Conservation (phyloP, 2,797 vertebrate species). For the Pangasius mekongensis region DNA sequence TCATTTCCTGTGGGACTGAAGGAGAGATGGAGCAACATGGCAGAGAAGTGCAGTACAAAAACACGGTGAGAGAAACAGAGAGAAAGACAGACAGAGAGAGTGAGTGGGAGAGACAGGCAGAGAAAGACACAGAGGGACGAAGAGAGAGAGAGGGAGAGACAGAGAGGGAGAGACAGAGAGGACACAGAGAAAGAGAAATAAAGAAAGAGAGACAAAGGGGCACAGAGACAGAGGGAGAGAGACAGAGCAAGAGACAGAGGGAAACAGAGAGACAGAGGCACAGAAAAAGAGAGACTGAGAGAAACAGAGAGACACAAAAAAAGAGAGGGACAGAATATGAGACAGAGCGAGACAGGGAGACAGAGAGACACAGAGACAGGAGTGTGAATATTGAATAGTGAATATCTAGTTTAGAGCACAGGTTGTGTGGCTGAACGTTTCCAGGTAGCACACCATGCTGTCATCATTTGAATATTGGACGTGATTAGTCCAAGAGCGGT, state of each 20-base stretch:
- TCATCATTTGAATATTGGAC: not conserved
- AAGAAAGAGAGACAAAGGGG: not conserved
- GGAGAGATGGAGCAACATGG: constrained; percentile 62
- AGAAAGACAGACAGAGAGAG: too few species aligned
- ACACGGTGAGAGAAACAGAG: constrained; percentile 67
- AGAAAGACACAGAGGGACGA: not conserved
- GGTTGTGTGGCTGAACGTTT: not conserved
- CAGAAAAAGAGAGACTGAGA: too few species aligned
- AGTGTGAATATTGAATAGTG: too few species aligned
- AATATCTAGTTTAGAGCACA: not conserved
- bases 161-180: not conserved
- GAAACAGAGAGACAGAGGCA: too few species aligned
- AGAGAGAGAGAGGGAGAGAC: not conserved
- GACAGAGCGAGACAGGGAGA: too few species aligned
- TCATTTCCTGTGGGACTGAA: constrained; percentile 78
- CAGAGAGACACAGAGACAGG: too few species aligned
- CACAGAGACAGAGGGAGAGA: too few species aligned
- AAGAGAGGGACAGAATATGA: too few species aligned
- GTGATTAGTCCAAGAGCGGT: not conserved
- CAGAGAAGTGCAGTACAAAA: constrained; percentile 72
- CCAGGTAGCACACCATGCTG: not conserved
- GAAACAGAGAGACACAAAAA: too few species aligned
- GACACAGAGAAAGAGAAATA: not conserved
- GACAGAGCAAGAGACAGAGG: too few species aligned
- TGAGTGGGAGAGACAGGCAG: not conserved